Base-by-base conservation (phyloP, 2,888 invertebrate genomes). In the Oxytorus armatus region DNA sequence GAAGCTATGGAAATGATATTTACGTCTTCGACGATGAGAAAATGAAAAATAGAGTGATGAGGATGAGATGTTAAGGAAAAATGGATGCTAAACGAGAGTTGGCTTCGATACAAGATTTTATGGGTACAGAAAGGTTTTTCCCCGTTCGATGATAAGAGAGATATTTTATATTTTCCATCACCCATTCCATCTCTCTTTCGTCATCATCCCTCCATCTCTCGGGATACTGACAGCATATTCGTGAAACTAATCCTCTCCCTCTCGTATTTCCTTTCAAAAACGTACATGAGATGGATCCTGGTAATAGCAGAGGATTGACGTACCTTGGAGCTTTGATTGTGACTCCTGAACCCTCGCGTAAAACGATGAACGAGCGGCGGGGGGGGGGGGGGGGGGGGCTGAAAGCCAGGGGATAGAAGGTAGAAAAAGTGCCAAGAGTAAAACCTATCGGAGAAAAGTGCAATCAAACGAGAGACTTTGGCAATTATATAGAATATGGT, bases 221-320 rank as follows among this genome's bases (percentile, higher is more conserved):
- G 7, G 47, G 18, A 33, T 18, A 29, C 49, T 21, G 18, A 49
- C 33, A 65, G 33, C 49, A 33, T 44, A 49, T 33, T 29, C 65
- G 49, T 3, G 49, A 49, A 65, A 49, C 33, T 18, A 65, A 65
- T 49, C 65, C 47, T 8, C 29, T 18, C 49, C 21, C 65, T 18
- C 18, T 65, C 65, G 49, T 65, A 65, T 68, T 53, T 68, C 39
- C 49, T 42, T 55, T 68, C 39, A 55, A 3, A 68, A 53, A 29
- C 5, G 3, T 5, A 29, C 29, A 29, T 5, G 29, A 2, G 2
- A 29, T 29, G 29, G 29, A 29, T 29, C 5, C 29, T 29, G 5
- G 3, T 29, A 29, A 29, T 29, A 29, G 29, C 29, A 5, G 5
- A 29, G 29, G n/a, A n/a, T n/a, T n/a, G n/a, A n/a, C n/a, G n/a